These are phyloP conservation scores for Stomatorhinus walkeri DNA, from an alignment of 2,797 vertebrate species.

Conservation along the genomic window DNA sequence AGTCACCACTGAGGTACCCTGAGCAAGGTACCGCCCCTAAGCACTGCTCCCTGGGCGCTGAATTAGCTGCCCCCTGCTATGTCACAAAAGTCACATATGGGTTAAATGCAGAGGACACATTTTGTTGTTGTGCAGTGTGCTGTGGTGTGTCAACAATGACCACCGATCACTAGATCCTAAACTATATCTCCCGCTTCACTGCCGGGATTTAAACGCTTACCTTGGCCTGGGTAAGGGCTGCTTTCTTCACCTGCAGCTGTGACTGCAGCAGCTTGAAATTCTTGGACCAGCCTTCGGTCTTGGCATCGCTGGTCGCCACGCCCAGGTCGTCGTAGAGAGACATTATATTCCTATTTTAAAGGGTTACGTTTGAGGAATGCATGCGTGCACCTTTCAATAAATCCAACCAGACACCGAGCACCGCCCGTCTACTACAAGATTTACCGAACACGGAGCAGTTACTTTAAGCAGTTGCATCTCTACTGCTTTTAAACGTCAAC, in stretches of 20 bases:
- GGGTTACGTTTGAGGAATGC: not conserved
- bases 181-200: not conserved
- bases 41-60: not conserved
- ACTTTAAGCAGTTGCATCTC: not conserved
- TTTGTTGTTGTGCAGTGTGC: not conserved
- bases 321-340: conserved; percentile 68
- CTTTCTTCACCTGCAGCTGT: conserved; percentile 96
- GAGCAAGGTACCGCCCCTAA: not conserved
- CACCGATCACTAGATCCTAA: not conserved
- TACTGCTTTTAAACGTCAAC: not conserved
- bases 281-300: conserved; percentile 97
- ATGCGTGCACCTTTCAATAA: not conserved
- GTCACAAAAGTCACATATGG: not conserved
- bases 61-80: not conserved
- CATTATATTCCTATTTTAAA: conserved; percentile 39
- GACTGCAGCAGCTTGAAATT: conserved; percentile 96
- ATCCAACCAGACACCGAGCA: not conserved
- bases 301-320: conserved; percentile 79
- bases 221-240: conserved; percentile 91
- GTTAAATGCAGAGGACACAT: not conserved
- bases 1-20: not conserved
- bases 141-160: not conserved
- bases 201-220: conserved; percentile 41
- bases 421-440: not conserved
- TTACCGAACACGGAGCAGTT: not conserved